These are phyloP conservation scores for Pteruthius melanotis DNA, from an alignment of 2,113 vertebrate genomes.

Conservation along the genomic window DNA sequence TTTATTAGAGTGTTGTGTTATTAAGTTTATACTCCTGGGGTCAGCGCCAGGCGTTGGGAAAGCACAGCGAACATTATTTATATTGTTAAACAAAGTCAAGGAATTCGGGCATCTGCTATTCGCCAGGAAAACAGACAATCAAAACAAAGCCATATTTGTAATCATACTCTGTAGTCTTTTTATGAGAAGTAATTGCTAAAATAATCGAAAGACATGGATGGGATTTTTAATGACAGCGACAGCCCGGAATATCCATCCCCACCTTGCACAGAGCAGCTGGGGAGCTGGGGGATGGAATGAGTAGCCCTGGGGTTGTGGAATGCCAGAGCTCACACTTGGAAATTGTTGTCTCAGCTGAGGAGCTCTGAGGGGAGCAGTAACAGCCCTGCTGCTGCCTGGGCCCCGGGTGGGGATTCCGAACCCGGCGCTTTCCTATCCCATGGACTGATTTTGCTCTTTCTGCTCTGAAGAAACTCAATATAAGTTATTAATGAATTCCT, in stretches of 20 bases:
- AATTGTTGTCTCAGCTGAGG: conserved; percentile 44
- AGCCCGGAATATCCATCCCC: neutral
- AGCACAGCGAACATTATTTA: neutral
- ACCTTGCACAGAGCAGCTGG: neutral
- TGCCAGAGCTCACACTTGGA: neutral
- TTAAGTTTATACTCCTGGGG: neutral
- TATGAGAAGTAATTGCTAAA: conserved; percentile 48
- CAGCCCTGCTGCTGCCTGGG: neutral
- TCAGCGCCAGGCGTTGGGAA: neutral
- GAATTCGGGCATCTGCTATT: conserved; percentile 22
- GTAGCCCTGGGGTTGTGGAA: conserved; percentile 28
- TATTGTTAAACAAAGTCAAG: conserved; percentile 34
- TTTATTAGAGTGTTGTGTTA: neutral
- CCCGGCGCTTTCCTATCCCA: neutral
- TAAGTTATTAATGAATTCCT: neutral
- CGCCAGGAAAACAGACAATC: neutral
- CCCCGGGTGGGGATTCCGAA: neutral
- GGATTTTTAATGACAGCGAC: neutral
- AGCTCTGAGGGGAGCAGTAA: conserved; percentile 12
- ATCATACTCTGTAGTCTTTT: conserved; percentile 38
- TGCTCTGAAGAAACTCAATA: neutral
- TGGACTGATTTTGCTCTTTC: neutral
- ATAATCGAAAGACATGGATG: conserved; percentile 38
- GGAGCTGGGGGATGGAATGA: neutral
- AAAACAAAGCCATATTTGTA: conserved; percentile 41